A percentile compares a stretch with the other conserved stretches of the same genome.
Conservation (phyloP, 2,888 invertebrate genomes). For the Eristalis intricaria region DNA sequence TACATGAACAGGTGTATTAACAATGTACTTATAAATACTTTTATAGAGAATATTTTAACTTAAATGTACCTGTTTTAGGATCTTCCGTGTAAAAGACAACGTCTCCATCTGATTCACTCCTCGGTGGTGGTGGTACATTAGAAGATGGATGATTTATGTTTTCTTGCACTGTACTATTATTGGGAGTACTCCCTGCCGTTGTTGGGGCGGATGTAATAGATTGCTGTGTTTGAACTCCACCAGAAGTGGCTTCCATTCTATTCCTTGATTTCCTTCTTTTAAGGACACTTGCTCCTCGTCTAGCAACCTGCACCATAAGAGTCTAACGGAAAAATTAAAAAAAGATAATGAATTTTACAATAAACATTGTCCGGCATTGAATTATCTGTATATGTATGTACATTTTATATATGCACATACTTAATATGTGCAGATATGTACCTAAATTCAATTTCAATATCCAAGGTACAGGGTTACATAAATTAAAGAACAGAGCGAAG, state of each 20-base stretch:
- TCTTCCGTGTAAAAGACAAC: conserved; percentile 86
- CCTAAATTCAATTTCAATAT: too few relatives aligned
- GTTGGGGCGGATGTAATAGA: conserved; percentile 74
- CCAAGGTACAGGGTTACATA: too few relatives aligned
- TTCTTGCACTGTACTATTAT: conserved; percentile 74
- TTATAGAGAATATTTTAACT: not conserved
- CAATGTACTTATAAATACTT: too few relatives aligned
- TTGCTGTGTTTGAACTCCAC: conserved; percentile 74
- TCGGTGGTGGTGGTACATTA: conserved; percentile 58
- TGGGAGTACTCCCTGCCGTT: conserved; percentile 74
- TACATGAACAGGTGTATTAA: too few relatives aligned
- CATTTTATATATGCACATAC: not conserved
- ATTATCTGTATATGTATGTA: not conserved
- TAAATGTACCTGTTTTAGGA: conserved; percentile 83
- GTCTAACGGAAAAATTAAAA: conserved; percentile 82
- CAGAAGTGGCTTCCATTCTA: conserved; percentile 83
- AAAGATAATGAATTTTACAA: too few relatives aligned
- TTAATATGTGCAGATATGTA: too few relatives aligned
- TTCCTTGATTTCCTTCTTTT: conserved; percentile 87
- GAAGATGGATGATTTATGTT: conserved; percentile 27
- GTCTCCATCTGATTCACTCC: conserved; percentile 83
- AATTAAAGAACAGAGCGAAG: too few relatives aligned
- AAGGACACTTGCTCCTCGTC: conserved; percentile 88
- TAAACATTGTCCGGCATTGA: not conserved
- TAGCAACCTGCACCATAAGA: conserved; percentile 88